Percentiles rank a stretch among this genome's conserved stretches.
These are phyloP conservation scores for Hystrix brachyura DNA, from an alignment of 2,113 vertebrate species.

Conservation along the genomic window DNA sequence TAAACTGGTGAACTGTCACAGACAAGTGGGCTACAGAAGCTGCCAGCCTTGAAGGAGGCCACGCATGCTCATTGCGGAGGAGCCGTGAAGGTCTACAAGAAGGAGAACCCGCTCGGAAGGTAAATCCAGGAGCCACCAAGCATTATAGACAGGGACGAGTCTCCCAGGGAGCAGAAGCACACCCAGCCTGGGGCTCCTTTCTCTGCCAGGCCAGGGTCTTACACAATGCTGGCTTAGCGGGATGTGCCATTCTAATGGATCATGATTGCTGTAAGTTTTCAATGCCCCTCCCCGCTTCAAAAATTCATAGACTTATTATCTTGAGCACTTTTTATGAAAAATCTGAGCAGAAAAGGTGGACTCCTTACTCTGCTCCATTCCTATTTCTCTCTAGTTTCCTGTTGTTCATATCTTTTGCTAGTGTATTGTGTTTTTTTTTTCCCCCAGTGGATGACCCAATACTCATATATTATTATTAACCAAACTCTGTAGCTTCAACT, in stretches of 20 bases:
- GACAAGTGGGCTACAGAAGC: not conserved
- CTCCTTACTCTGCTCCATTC: not conserved
- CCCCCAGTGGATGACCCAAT: not conserved
- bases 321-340: not conserved
- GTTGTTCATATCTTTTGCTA: not conserved
- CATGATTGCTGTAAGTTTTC: not conserved
- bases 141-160: not conserved
- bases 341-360: not conserved
- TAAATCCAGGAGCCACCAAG: not conserved
- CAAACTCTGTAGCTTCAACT: not conserved
- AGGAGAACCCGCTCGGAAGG: not conserved
- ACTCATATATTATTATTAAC: not conserved
- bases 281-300: not conserved
- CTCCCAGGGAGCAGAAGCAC: not conserved
- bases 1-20: not conserved
- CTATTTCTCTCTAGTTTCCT: not conserved
- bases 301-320: not conserved
- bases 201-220: not conserved
- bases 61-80: not conserved
- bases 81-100: not conserved
- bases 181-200: no score
- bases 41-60: not conserved
- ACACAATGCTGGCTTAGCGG: no score
- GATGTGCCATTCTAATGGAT: not conserved
- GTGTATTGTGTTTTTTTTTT: not conserved